Evolutionary conservation across 2,113 vertebrate species (phyloP), one percentile per base, ranked within the genome.

Genomic region (Ailuropoda melanoleuca): DNA sequence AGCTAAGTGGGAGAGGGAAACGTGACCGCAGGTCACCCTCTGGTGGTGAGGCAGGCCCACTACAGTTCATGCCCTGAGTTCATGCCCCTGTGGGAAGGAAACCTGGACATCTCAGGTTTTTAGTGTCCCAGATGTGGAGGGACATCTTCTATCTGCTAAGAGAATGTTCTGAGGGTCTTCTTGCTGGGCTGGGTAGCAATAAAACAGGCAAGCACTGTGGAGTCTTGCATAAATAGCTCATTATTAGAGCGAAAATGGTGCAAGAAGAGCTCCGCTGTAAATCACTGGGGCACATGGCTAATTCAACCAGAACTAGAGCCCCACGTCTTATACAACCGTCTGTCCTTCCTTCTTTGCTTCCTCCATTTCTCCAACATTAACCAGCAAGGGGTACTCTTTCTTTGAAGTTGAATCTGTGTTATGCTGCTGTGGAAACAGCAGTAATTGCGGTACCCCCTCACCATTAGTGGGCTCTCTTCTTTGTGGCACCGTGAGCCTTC

Each of bases 31-130:
- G 64, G 39, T 80, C 58, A 18, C 97, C 92, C 97, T 96, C 98
- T 98, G 53, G 80, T 98, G 98, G 95, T 82, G n/a, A 98, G 97
- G 98, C 72, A 90, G 88, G 95, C 70, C 53, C 90, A 97, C 75
- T 97, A 34, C 97, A 97, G 14, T 26, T 66, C 77, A 26, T 26
- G 18, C 64, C 48, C 48, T 0, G 13, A 62, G 21, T 14, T 50
- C 8, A 1, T 8, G 48, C 56, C 34, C 50, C 50, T 8, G 11
- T 10, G 18, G 18, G 21, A 53, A 75, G 14, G 43, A 93, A 89
- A 95, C 3, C 4, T 64, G 46, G 37, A 37, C 15, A 24, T 84
- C 43, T 92, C 31, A 46, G 37, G 31, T 29, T 81, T 95, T 70
- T 29, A 93, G 68, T 9, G 6, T 91, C 12, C 72, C 56, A 77